Evolutionary conservation across 2,888 invertebrate genomes (phyloP).

Genomic region (Agonopterix heracliana): DNA sequence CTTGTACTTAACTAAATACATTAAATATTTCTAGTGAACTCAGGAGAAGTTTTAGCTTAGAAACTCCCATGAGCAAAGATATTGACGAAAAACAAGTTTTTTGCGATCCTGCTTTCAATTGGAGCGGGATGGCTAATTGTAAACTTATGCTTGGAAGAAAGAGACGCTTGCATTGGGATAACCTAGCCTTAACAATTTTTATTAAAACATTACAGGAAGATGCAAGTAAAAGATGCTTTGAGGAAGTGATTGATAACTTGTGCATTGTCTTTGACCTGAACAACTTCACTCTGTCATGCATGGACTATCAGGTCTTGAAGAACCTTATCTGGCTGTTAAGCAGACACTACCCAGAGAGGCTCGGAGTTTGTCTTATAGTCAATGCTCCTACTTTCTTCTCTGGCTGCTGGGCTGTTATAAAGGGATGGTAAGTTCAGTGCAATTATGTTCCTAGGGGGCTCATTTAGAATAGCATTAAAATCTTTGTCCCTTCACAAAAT

Average conservation of each 20-base stretch:
- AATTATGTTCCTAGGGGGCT: background rate
- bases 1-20: too few relatives aligned
- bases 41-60: too few relatives aligned
- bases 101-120: too few relatives aligned
- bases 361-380: slow-evolving; percentile 85
- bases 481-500: background rate
- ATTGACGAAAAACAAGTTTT: too few relatives aligned
- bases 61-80: too few relatives aligned
- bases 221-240: slow-evolving; percentile 85
- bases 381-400: slow-evolving; percentile 85
- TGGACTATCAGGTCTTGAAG: slow-evolving; percentile 88
- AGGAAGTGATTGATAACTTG: slow-evolving; percentile 85
- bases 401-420: slow-evolving; percentile 86
- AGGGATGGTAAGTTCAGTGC: slow-evolving; percentile 77
- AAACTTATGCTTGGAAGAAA: too few relatives aligned
- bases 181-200: too few relatives aligned
- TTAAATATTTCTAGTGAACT: too few relatives aligned
- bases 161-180: too few relatives aligned
- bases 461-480: too few relatives aligned
- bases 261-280: slow-evolving; percentile 88
- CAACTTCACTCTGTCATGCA: slow-evolving; percentile 83
- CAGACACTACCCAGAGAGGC: slow-evolving; percentile 85
- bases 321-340: slow-evolving; percentile 86
- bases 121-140: too few relatives aligned
- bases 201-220: slow-evolving; percentile 74